Conservation (phyloP, 2,888 invertebrate genomes). For the Eristalis arbustorum region DNA sequence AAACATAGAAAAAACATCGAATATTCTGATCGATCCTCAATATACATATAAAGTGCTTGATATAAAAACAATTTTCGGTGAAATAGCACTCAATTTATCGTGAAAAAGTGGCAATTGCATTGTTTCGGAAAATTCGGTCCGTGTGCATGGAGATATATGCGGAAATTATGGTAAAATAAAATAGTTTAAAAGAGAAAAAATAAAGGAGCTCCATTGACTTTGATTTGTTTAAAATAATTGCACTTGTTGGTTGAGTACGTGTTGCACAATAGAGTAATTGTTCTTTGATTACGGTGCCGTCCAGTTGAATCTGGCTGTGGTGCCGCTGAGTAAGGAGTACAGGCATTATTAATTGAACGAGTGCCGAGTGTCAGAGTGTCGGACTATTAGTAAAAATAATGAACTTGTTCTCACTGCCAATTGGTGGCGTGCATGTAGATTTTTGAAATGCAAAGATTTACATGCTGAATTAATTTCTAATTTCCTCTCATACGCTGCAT, state of each 20-base stretch:
- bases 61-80: neutral
- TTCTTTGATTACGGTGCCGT: neutral
- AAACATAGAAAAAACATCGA: conserved; percentile 2
- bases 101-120: conserved; percentile 41
- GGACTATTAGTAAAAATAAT: neutral
- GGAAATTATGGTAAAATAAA: conserved; percentile 49
- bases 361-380: neutral
- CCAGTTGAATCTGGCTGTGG: conserved; percentile 17
- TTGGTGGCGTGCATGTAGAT: neutral
- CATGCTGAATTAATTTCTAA: neutral
- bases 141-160: conserved; percentile 45
- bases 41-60: neutral
- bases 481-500: neutral
- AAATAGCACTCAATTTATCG: neutral
- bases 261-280: conserved; percentile 11
- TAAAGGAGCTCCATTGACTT: neutral
- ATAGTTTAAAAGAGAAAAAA: neutral
- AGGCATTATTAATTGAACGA: neutral
- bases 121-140: conserved; percentile 28
- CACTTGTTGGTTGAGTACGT: neutral
- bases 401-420: neutral
- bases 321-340: neutral
- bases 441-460: neutral
- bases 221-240: conserved; percentile 21
- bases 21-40: neutral